Evolutionary conservation across 2,888 invertebrate species (phyloP).

Genomic region (Sinhomidia bicolor): DNA sequence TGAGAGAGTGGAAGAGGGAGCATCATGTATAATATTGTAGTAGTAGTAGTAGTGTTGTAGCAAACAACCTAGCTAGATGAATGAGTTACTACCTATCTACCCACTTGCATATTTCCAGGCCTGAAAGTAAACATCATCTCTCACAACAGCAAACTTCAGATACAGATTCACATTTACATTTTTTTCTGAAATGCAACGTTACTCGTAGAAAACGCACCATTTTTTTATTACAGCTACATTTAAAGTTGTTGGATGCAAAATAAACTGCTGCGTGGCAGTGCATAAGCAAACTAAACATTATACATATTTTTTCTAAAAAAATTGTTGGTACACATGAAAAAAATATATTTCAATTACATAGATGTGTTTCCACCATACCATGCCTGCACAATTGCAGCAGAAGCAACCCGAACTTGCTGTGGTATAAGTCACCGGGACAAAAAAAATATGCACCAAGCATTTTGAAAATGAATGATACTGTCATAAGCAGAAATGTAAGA

Average conservation of each 20-base stretch:
- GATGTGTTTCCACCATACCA: background rate
- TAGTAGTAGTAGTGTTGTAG: too few relatives aligned
- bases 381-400: too few relatives aligned
- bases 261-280: background rate
- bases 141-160: background rate
- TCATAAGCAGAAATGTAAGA: slow-evolving; percentile 9
- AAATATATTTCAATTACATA: slow-evolving; percentile 25
- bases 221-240: background rate
- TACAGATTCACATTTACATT: slow-evolving; percentile 6
- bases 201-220: too few relatives aligned
- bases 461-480: slow-evolving; percentile 42
- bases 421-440: background rate
- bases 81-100: slow-evolving; percentile 40
- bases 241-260: background rate
- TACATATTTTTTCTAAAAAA: background rate
- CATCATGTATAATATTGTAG: background rate
- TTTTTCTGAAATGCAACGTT: background rate
- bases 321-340: background rate
- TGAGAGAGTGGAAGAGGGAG: slow-evolving; percentile 57
- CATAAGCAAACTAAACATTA: background rate
- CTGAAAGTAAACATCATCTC: background rate
- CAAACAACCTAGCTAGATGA: slow-evolving; percentile 51
- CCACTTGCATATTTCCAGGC: too few relatives aligned
- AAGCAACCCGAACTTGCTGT: too few relatives aligned
- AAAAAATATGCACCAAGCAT: background rate